Percentiles rank a stretch among this genome's conserved stretches.
These are phyloP conservation scores for Noctua janthe DNA, from an alignment of 2,888 invertebrate genomes.

Conservation along the genomic window DNA sequence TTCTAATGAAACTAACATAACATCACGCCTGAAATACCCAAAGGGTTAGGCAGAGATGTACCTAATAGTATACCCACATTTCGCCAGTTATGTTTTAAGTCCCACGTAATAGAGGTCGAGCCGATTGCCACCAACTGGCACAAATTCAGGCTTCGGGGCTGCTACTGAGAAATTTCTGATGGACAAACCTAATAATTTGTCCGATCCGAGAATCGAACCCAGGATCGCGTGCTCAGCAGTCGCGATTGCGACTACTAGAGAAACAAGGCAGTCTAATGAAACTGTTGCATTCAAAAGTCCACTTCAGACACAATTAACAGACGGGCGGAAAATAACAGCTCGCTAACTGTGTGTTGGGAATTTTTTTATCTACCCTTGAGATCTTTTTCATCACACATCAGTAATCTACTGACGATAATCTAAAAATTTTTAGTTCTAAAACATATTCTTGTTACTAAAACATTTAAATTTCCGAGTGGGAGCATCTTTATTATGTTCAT, in stretches of 20 bases:
- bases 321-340: no score
- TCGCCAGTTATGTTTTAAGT: background rate
- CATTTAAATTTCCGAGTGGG: slow-evolving; percentile 2
- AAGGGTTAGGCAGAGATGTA: background rate
- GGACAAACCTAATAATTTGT: background rate
- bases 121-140: background rate
- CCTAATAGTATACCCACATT: background rate
- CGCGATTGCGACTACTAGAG: background rate
- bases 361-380: background rate
- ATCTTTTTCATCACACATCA: background rate
- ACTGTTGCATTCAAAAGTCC: background rate
- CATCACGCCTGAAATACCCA: background rate
- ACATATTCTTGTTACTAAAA: background rate
- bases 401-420: background rate
- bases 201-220: background rate
- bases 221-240: background rate
- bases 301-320: background rate
- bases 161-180: background rate
- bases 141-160: background rate
- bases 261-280: background rate
- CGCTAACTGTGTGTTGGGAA: background rate
- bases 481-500: background rate
- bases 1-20: background rate
- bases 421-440: background rate
- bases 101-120: background rate